Evolutionary conservation across 2,888 invertebrate species (phyloP).

Genomic region (Epirrita christyi): DNA sequence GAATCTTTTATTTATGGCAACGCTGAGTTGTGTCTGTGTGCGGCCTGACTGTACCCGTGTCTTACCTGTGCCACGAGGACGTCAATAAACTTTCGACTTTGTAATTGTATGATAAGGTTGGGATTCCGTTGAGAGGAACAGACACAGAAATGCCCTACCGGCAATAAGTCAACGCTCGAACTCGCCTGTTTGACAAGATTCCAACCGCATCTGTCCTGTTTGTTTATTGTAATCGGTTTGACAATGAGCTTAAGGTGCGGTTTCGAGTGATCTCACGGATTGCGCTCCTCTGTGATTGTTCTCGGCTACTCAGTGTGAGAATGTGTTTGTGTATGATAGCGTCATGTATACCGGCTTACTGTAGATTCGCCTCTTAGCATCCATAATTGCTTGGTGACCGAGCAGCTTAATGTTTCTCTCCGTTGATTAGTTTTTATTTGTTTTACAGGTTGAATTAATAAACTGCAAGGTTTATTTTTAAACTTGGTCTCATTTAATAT

Average conservation of each 20-base stretch:
- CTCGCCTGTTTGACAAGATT: slow-evolving; percentile 85
- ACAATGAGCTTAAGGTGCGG: slow-evolving; percentile 85
- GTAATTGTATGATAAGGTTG: slow-evolving; percentile 42
- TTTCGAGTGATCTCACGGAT: slow-evolving; percentile 81
- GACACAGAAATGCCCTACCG: slow-evolving; percentile 80
- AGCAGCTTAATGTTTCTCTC: slow-evolving; percentile 68
- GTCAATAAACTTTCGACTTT: slow-evolving; percentile 46
- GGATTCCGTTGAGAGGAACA: slow-evolving; percentile 43
- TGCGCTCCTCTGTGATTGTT: slow-evolving; percentile 75
- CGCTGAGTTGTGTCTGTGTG: slow-evolving; percentile 69
- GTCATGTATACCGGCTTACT: slow-evolving; percentile 81
- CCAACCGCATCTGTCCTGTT: slow-evolving; percentile 85
- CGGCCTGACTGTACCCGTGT: slow-evolving; percentile 75
- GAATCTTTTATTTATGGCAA: slow-evolving; percentile 85
- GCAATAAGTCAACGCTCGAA: slow-evolving; percentile 85
- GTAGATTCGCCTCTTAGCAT: slow-evolving; percentile 82
- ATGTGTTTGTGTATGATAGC: slow-evolving; percentile 81
- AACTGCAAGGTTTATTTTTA: slow-evolving; percentile 13
- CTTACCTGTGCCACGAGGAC: slow-evolving; percentile 69
- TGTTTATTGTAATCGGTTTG: slow-evolving; percentile 85
- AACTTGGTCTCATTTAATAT: slow-evolving; percentile 6
- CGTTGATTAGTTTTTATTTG: slow-evolving; percentile 66
- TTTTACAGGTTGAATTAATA: slow-evolving; percentile 37
- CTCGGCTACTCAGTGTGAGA: slow-evolving; percentile 71
- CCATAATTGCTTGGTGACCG: slow-evolving; percentile 80